Percentiles rank a stretch among this genome's conserved stretches.
phyloP scores from a whole-genome alignment of 2,113 vertebrate species.

The Aspidoscelis tigris region DNA sequence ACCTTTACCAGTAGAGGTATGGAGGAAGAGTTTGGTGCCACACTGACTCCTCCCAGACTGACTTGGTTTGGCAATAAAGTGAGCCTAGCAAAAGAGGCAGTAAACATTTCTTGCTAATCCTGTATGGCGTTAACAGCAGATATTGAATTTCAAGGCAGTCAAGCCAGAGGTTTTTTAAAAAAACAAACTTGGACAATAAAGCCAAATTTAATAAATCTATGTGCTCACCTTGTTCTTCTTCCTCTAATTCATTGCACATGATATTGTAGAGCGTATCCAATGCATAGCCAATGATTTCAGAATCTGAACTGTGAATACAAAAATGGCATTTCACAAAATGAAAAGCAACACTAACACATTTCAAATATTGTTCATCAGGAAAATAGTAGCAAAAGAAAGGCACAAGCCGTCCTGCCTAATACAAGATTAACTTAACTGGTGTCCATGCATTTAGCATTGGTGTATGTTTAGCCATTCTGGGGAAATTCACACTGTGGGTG shows the following conservation, averaged over 20 bases:
- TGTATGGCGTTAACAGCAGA: too few species aligned
- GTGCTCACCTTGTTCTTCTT: constrained; percentile 91
- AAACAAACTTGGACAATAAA: background rate
- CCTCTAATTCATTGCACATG: constrained; percentile 95
- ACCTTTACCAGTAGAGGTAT: too few species aligned
- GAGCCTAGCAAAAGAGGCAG: too few species aligned
- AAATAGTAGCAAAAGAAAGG: background rate
- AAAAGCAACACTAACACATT: background rate
- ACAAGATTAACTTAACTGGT: background rate
- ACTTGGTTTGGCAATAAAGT: too few species aligned
- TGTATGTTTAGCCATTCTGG: background rate
- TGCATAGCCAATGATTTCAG: constrained; percentile 98
- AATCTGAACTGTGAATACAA: constrained; percentile 86
- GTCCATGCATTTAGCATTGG: background rate
- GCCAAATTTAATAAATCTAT: background rate
- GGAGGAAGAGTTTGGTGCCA: too few species aligned
- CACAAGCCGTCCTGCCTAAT: background rate
- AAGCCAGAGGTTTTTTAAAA: background rate
- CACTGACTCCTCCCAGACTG: too few species aligned
- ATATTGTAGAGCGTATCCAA: constrained; percentile 97
- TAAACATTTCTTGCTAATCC: too few species aligned
- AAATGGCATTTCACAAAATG: background rate
- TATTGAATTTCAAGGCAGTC: too few species aligned
- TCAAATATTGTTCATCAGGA: background rate
- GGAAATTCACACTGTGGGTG: too few species aligned